A percentile compares a stretch with the other conserved stretches of the same genome.
Conservation (phyloP, 2,113 vertebrate species). For the Amblyopsis rosae region DNA sequence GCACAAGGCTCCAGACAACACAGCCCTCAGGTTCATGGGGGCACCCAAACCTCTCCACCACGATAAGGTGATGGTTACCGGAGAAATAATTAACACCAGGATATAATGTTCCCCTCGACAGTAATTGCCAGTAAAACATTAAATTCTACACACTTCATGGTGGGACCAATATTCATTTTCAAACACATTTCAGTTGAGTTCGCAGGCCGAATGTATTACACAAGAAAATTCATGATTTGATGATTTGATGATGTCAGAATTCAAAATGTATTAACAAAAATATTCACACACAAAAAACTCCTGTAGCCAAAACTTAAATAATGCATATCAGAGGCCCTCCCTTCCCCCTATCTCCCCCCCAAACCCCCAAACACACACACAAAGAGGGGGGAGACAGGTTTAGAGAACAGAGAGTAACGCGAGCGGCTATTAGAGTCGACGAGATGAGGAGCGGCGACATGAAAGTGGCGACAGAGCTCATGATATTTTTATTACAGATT, state of each 20-base stretch:
- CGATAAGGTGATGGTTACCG: too few species aligned
- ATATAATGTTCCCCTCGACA: background rate
- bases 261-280: background rate
- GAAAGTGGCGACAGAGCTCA: background rate
- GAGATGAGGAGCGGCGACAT: slow-evolving; percentile 28
- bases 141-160: background rate
- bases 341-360: background rate
- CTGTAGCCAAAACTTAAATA: background rate
- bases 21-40: too few species aligned
- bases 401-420: slow-evolving; percentile 23
- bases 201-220: too few species aligned
- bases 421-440: slow-evolving; percentile 10
- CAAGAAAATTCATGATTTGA: too few species aligned
- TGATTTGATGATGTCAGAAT: too few species aligned
- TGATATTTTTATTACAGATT: slow-evolving; percentile 51
- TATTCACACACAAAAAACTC: background rate
- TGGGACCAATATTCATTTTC: background rate
- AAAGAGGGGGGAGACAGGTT: slow-evolving; percentile 24
- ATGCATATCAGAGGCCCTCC: slow-evolving; percentile 5
- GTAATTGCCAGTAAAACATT: background rate
- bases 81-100: background rate
- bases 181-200: background rate
- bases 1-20: too few species aligned
- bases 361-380: background rate
- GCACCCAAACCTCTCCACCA: too few species aligned